These are phyloP conservation scores for Pseudomyrmex flavicornis DNA, from an alignment of 1,140 invertebrate species.

Conservation along the genomic window DNA sequence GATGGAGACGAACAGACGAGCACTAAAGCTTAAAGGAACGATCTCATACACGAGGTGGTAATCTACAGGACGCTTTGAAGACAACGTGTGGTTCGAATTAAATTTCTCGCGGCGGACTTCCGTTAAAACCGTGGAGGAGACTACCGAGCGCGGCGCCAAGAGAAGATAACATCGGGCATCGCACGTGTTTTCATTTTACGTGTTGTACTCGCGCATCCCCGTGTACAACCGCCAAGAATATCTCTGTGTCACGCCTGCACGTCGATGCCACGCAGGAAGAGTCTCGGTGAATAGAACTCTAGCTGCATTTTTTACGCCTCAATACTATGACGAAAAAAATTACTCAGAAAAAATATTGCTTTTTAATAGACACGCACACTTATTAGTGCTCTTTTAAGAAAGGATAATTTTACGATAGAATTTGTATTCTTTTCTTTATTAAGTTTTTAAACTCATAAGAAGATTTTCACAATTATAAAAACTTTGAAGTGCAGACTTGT, in stretches of 20 bases:
- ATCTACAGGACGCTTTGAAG: slow-evolving; percentile 49
- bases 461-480: too few relatives aligned
- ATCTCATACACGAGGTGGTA: slow-evolving; percentile 57
- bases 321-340: neutral
- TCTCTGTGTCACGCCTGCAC: slow-evolving; percentile 44
- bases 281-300: slow-evolving; percentile 17
- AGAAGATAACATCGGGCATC: slow-evolving; percentile 78
- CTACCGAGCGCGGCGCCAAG: slow-evolving; percentile 69
- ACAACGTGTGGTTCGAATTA: slow-evolving; percentile 78
- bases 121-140: slow-evolving; percentile 74
- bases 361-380: too few relatives aligned
- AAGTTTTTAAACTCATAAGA: too few relatives aligned
- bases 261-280: neutral
- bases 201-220: slow-evolving; percentile 64
- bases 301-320: neutral
- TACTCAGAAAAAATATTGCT: neutral
- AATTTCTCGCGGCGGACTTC: slow-evolving; percentile 78
- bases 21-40: slow-evolving; percentile 44
- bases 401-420: too few relatives aligned
- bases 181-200: slow-evolving; percentile 81
- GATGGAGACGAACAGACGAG: slow-evolving; percentile 28
- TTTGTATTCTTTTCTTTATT: too few relatives aligned
- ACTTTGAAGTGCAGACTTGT: too few relatives aligned
- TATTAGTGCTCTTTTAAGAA: too few relatives aligned
- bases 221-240: slow-evolving; percentile 67